These are phyloP conservation scores for Paguma larvata DNA, from an alignment of 2,797 vertebrate species.

Conservation along the genomic window DNA sequence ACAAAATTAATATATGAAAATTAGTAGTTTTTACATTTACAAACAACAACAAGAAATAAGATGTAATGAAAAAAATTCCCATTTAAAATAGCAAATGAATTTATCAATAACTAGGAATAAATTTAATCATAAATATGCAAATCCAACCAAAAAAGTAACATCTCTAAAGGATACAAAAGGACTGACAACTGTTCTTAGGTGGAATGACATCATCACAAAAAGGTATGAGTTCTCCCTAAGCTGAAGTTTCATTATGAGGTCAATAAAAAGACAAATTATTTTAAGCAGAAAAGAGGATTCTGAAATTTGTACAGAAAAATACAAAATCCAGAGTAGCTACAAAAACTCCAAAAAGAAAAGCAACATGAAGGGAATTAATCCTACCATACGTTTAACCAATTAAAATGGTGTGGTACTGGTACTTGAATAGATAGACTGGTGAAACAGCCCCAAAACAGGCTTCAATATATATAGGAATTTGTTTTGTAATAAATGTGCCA, in stretches of 20 bases:
- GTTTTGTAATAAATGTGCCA: background rate
- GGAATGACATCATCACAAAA: constrained; percentile 18
- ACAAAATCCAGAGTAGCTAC: background rate
- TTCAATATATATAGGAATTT: background rate
- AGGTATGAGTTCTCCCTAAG: background rate
- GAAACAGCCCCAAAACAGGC: background rate
- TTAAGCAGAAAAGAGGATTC: background rate
- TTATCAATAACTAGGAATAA: background rate
- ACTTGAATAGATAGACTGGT: background rate
- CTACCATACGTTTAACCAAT: background rate
- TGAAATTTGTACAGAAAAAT: background rate
- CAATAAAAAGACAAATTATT: constrained; percentile 1
- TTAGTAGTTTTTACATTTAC: background rate
- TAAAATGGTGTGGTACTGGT: background rate
- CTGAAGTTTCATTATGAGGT: background rate
- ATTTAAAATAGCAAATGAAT: background rate
- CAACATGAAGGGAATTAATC: background rate
- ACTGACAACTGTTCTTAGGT: background rate
- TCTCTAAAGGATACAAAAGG: constrained; percentile 9
- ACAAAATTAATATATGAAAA: constrained; percentile 24
- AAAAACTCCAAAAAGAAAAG: constrained; percentile 6
- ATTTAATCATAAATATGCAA: background rate
- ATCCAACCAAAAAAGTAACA: background rate
- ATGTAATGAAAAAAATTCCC: background rate
- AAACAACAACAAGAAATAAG: background rate